A percentile compares a stretch with the other conserved stretches of the same genome.
These are phyloP conservation scores for Aspidiotus destructor DNA, from an alignment of 2,888 invertebrate species.

Conservation along the genomic window DNA sequence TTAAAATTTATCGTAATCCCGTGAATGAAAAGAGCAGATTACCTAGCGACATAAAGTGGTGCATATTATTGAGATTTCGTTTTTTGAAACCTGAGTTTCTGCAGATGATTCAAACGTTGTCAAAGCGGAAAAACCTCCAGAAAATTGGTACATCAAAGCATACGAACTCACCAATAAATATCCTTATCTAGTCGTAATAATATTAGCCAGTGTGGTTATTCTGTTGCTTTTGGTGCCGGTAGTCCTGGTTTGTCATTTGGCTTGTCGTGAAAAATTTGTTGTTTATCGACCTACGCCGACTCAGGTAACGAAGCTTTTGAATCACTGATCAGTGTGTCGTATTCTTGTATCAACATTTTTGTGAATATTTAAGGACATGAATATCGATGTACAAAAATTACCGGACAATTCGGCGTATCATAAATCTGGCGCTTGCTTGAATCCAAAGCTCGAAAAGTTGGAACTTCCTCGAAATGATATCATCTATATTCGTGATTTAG, in stretches of 20 bases:
- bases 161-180: conserved; percentile 6
- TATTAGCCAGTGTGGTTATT: not conserved
- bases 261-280: conserved; percentile 16
- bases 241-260: conserved; percentile 17
- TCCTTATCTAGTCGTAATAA: conserved; percentile 10
- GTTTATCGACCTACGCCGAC: conserved; percentile 31
- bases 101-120: not conserved
- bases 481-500: conserved; percentile 84
- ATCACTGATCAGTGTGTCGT: not conserved
- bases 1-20: too few relatives aligned
- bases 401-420: conserved; percentile 83
- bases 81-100: not conserved
- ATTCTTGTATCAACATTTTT: conserved; percentile 1
- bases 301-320: conserved; percentile 12
- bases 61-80: too few relatives aligned
- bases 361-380: conserved; percentile 52
- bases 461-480: conserved; percentile 94
- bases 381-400: conserved; percentile 77
- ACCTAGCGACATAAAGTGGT: too few relatives aligned
- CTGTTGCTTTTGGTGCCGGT: conserved; percentile 9
- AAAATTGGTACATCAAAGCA: not conserved
- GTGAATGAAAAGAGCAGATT: too few relatives aligned
- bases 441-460: conserved; percentile 83
- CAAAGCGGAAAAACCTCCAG: not conserved
- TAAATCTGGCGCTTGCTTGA: conserved; percentile 71